These are phyloP conservation scores for Azemiops feae DNA, from an alignment of 2,113 vertebrate genomes.

Conservation along the genomic window DNA sequence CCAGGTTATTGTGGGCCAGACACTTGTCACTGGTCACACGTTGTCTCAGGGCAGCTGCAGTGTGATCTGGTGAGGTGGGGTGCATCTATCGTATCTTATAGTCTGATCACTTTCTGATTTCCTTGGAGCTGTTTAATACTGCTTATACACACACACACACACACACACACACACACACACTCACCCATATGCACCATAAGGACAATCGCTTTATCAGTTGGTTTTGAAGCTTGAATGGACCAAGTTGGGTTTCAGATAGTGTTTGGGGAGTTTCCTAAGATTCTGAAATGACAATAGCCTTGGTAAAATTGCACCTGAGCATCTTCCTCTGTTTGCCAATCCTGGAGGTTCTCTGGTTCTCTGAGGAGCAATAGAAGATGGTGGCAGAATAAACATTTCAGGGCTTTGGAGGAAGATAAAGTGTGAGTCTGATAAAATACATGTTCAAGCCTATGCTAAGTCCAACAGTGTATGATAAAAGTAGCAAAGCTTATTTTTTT, in stretches of 20 bases:
- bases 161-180: not conserved
- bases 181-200: not conserved
- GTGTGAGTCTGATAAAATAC: not conserved
- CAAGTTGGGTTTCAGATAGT: not conserved
- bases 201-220: not conserved
- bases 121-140: not conserved
- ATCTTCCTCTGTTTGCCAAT: not conserved
- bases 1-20: not conserved
- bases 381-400: not conserved
- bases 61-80: not conserved
- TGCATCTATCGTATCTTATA: not conserved
- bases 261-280: not conserved
- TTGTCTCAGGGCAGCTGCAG: not conserved
- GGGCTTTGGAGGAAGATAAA: not conserved
- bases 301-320: not conserved
- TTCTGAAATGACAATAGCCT: not conserved
- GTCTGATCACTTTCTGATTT: not conserved
- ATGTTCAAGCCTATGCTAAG: not conserved
- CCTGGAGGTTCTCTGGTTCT: not conserved
- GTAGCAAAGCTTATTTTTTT: not conserved
- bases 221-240: not conserved
- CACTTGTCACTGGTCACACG: not conserved
- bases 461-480: not conserved
- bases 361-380: not conserved
- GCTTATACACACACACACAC: not conserved